Conservation (phyloP, 2,797 vertebrate species). For the Hemibagrus guttatus region DNA sequence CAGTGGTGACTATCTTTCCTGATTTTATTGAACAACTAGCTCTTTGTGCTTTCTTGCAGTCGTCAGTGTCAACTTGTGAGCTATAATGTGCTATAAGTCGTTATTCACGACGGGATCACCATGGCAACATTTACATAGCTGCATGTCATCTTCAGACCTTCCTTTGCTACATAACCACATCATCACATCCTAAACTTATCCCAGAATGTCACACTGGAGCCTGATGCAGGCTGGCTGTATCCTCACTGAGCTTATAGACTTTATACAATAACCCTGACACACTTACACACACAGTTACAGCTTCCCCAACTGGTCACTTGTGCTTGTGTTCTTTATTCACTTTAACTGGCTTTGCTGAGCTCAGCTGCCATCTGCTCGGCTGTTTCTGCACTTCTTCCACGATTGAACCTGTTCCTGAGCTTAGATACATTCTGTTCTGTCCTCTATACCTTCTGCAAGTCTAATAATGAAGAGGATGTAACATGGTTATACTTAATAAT, state of each 20-base stretch:
- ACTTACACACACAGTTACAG: neutral
- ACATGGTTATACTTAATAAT: neutral
- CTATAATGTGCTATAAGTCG: neutral
- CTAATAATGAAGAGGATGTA: neutral
- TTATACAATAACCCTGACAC: neutral
- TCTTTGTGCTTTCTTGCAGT: neutral
- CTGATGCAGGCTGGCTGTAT: neutral
- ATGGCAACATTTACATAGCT: slow-evolving; percentile 14
- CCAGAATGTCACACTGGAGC: neutral
- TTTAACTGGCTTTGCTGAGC: slow-evolving; percentile 27
- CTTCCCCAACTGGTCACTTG: neutral
- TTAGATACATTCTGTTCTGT: neutral
- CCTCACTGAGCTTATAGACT: neutral
- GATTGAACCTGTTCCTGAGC: neutral
- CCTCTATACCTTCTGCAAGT: neutral
- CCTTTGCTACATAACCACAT: neutral
- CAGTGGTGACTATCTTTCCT: neutral
- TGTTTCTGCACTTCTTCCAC: slow-evolving; percentile 6
- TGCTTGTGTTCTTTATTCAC: slow-evolving; percentile 1
- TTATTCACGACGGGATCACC: neutral
- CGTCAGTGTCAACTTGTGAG: neutral
- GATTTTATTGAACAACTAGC: neutral
- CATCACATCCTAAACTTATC: neutral
- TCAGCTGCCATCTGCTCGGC: slow-evolving; percentile 7
- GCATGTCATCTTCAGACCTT: neutral